Conservation (phyloP, 1,140 invertebrate species). For the Anthonomus grandis region DNA sequence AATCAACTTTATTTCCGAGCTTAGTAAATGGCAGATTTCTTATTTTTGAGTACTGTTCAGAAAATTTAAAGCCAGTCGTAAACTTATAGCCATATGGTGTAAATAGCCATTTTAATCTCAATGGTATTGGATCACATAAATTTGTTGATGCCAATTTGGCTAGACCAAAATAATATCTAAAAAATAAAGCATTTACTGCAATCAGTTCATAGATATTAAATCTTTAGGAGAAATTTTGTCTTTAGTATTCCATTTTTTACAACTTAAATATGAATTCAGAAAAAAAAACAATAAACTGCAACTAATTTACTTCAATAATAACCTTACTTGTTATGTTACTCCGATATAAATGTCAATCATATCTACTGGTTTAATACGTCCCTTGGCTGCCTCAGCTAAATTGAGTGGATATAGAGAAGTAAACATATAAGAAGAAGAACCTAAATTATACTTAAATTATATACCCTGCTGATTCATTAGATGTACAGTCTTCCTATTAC, state of each 20-base stretch:
- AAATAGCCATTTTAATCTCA: slow-evolving; percentile 77
- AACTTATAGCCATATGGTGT: slow-evolving; percentile 75
- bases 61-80: slow-evolving; percentile 69
- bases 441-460: too few species aligned
- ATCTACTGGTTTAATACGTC: slow-evolving; percentile 57
- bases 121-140: slow-evolving; percentile 56
- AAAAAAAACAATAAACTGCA: too few species aligned
- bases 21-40: slow-evolving; percentile 61
- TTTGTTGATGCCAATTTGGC: slow-evolving; percentile 56
- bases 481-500: too few species aligned
- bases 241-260: too few species aligned
- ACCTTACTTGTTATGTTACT: slow-evolving; percentile 74
- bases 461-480: too few species aligned
- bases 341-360: slow-evolving; percentile 75
- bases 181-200: too few species aligned
- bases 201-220: too few species aligned
- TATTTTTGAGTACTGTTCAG: slow-evolving; percentile 56
- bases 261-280: too few species aligned
- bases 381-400: slow-evolving; percentile 75
- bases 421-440: too few species aligned
- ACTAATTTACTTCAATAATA: too few species aligned
- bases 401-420: slow-evolving; percentile 78
- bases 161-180: slow-evolving; percentile 65
- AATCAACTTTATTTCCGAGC: slow-evolving; percentile 65
- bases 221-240: too few species aligned